Percentiles rank a stretch among this genome's conserved stretches.
Evolutionary conservation across 1,140 invertebrate genomes (phyloP).

Genomic region (Hylaeus volcanicus): DNA sequence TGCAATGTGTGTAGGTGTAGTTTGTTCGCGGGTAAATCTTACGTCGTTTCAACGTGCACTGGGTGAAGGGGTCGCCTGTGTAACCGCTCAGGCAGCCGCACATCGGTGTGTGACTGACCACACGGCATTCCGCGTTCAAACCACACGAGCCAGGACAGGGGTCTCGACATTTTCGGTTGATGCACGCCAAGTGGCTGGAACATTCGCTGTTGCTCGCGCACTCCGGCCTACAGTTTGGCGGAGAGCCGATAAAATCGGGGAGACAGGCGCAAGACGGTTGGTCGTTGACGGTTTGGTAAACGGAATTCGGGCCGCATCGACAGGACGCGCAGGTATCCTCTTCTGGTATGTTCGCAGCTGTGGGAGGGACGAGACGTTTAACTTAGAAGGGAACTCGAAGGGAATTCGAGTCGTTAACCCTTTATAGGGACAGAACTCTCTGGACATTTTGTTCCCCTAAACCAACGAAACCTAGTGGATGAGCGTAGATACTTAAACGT

Average conservation of each 20-base stretch:
- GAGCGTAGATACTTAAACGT: too few species aligned
- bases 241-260: conserved; percentile 83
- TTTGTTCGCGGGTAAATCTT: conserved; percentile 71
- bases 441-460: too few species aligned
- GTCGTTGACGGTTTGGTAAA: conserved; percentile 84
- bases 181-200: conserved; percentile 83
- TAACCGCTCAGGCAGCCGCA: conserved; percentile 85
- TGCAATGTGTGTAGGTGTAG: too few species aligned
- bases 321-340: conserved; percentile 85
- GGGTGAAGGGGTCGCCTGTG: conserved; percentile 84
- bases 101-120: conserved; percentile 88
- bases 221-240: conserved; percentile 84
- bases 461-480: too few species aligned
- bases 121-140: conserved; percentile 85
- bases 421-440: too few species aligned
- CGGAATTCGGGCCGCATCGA: conserved; percentile 88
- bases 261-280: conserved; percentile 86
- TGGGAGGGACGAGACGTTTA: neutral
- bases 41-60: conserved; percentile 74
- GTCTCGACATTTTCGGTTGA: conserved; percentile 86
- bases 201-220: conserved; percentile 84
- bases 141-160: conserved; percentile 87
- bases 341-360: conserved; percentile 42
- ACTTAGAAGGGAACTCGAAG: neutral
- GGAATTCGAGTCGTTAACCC: too few species aligned